Percentiles rank a stretch among this genome's conserved stretches.
phyloP scores from a whole-genome alignment of 2,113 vertebrate species.

The Gopherus flavomarginatus region DNA sequence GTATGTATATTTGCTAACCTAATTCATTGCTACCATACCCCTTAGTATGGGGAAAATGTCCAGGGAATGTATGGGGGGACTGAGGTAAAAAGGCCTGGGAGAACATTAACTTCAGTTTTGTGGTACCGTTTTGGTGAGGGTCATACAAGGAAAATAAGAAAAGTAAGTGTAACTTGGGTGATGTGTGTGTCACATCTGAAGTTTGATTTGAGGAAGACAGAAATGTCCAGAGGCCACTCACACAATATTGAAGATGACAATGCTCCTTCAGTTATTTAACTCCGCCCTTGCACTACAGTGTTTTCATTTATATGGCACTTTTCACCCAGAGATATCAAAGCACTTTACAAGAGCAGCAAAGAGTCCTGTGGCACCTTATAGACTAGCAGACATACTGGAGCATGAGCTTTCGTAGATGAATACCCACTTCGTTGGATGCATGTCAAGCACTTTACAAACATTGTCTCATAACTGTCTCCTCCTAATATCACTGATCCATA shows the following conservation, averaged over 20 bases:
- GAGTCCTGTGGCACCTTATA: no score
- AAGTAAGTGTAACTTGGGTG: not conserved
- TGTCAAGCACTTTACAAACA: not conserved
- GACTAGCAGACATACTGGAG: no score
- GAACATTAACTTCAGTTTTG: not conserved
- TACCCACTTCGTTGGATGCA: no score
- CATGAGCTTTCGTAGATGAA: no score
- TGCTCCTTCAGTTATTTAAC: not conserved
- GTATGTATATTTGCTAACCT: conserved; percentile 78
- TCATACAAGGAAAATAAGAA: not conserved
- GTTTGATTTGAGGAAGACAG: not conserved
- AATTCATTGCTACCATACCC: not conserved
- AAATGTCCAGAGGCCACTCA: not conserved
- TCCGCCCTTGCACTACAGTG: not conserved
- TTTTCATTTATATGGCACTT: not conserved
- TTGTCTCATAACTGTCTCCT: not conserved
- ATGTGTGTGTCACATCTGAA: not conserved
- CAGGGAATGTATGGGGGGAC: not conserved
- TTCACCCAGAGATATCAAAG: not conserved
- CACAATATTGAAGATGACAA: accelerated
- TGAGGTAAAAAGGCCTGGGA: not conserved
- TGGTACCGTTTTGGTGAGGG: not conserved
- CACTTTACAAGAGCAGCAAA: not conserved
- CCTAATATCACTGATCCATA: not conserved
- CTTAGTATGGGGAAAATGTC: not conserved